phyloP scores from a whole-genome alignment of 1,140 invertebrate species.

The Drosophila carrolli region DNA sequence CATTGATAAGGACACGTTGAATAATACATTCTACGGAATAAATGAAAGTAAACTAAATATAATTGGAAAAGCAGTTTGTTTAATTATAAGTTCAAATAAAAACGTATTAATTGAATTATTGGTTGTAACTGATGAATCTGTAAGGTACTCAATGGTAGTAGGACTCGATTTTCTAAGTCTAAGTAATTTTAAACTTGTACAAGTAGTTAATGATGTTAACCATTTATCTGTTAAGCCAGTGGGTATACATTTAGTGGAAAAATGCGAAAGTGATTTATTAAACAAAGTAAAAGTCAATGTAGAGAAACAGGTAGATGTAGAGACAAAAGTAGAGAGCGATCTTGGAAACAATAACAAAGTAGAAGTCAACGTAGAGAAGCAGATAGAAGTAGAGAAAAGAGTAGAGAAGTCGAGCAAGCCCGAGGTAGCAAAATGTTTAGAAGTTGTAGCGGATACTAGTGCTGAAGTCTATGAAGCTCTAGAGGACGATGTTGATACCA shows the following conservation, averaged over 20 bases:
- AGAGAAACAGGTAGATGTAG: neutral
- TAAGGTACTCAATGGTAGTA: neutral
- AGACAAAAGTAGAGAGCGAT: neutral
- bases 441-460: neutral
- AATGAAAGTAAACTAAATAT: neutral
- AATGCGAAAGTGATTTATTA: neutral
- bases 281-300: neutral
- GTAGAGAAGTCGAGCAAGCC: neutral
- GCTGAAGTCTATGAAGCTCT: neutral
- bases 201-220: too few species aligned
- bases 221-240: conserved; percentile 1
- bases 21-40: neutral
- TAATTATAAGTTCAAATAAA: neutral
- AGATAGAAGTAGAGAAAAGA: neutral
- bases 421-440: neutral
- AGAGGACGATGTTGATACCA: neutral
- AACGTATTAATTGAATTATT: neutral
- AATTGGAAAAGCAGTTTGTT: neutral
- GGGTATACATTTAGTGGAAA: neutral
- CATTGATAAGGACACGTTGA: neutral
- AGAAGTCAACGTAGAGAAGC: neutral
- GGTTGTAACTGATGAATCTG: neutral
- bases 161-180: neutral
- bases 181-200: neutral
- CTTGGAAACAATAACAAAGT: neutral